Evolutionary conservation across 2,888 invertebrate species (phyloP).

Genomic region (Campaea margaritaria): DNA sequence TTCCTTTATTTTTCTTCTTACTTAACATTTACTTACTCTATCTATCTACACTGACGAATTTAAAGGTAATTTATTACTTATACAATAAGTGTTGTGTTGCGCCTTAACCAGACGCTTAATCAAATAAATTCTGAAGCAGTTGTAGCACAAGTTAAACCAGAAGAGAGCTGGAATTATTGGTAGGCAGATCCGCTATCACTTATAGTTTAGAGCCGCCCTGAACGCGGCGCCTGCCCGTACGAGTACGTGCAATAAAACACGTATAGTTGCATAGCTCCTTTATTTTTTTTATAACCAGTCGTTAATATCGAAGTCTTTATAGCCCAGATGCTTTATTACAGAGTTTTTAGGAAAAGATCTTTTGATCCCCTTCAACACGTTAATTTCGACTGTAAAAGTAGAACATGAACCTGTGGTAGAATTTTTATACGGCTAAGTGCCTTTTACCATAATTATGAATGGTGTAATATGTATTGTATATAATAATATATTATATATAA

Average conservation of each 20-base stretch:
- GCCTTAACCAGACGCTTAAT: too few species aligned
- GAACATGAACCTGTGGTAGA: conserved; percentile 52
- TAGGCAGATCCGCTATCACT: neutral
- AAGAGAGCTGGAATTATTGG: too few species aligned
- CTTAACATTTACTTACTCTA: too few species aligned
- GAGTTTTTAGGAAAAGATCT: conserved; percentile 60
- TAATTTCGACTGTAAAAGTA: conserved; percentile 77
- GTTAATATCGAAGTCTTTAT: conserved; percentile 80
- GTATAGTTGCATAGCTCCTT: conserved; percentile 69
- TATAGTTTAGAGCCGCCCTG: neutral
- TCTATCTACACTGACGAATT: too few species aligned
- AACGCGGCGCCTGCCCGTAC: conserved; percentile 74
- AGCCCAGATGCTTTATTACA: conserved; percentile 74
- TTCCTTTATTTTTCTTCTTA: too few species aligned
- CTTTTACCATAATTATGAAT: conserved; percentile 10
- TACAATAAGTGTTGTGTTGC: too few species aligned
- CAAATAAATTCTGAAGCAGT: too few species aligned
- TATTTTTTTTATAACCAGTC: conserved; percentile 78
- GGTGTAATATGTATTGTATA: too few species aligned
- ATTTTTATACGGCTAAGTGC: conserved; percentile 29
- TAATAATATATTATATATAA: too few species aligned
- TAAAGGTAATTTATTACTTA: too few species aligned
- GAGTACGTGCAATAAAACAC: conserved; percentile 72
- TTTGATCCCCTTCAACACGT: conserved; percentile 73
- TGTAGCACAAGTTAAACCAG: too few species aligned